phyloP scores from a whole-genome alignment of 30 jellyfish, hydroid and myxozoan species.

The Kudoa iwatai region DNA sequence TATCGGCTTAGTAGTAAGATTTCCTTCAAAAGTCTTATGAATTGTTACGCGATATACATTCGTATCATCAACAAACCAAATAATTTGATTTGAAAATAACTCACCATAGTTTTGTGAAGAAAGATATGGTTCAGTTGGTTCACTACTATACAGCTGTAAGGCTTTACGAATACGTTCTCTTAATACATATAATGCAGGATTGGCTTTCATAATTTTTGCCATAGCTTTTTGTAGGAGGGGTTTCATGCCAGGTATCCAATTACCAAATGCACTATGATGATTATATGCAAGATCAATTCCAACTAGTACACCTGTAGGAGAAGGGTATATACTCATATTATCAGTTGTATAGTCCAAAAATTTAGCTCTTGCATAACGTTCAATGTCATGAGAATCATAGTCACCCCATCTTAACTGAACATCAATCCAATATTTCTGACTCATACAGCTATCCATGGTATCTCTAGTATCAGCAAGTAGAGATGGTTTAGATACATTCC shows the following conservation, averaged over 20 bases:
- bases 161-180: slow-evolving; percentile 96
- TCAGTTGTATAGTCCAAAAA: slow-evolving; percentile 87
- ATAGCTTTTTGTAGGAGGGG: slow-evolving; percentile 86
- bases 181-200: slow-evolving; percentile 91
- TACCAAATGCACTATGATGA: slow-evolving; percentile 89
- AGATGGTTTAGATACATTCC: slow-evolving; percentile 95
- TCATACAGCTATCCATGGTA: slow-evolving; percentile 71
- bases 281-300: slow-evolving; percentile 78
- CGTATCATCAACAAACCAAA: slow-evolving; percentile 96
- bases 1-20: slow-evolving; percentile 77
- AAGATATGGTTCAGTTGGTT: slow-evolving; percentile 89
- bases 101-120: slow-evolving; percentile 97
- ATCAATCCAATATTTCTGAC: slow-evolving; percentile 90
- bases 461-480: slow-evolving; percentile 92
- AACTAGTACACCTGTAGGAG: slow-evolving; percentile 86
- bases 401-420: slow-evolving; percentile 98
- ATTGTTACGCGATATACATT: slow-evolving; percentile 90
- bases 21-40: slow-evolving; percentile 77
- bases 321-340: slow-evolving; percentile 90
- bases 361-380: slow-evolving; percentile 83
- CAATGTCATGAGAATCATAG: slow-evolving; percentile 90
- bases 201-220: slow-evolving; percentile 95
- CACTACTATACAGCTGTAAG: slow-evolving; percentile 79
- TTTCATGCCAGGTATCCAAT: slow-evolving; percentile 98
- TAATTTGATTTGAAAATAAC: slow-evolving; percentile 64